These are phyloP conservation scores for Catamblyrhynchus diadema DNA, from an alignment of 2,797 vertebrate species.

Conservation along the genomic window DNA sequence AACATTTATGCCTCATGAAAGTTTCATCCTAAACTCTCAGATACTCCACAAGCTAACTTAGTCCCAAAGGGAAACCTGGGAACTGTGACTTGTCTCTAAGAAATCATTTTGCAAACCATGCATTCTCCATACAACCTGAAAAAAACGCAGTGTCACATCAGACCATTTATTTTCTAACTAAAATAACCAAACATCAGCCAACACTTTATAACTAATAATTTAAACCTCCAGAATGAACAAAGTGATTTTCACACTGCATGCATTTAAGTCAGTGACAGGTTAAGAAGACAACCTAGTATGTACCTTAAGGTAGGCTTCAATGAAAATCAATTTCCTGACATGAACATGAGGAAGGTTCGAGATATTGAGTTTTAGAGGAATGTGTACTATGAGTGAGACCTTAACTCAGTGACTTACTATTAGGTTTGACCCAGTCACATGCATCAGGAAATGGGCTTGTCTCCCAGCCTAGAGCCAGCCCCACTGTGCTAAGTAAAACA, in stretches of 20 bases:
- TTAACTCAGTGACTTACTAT: not conserved
- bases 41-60: not conserved
- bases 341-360: not conserved
- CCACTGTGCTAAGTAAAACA: not conserved
- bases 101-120: not conserved
- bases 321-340: not conserved
- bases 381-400: not conserved
- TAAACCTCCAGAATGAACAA: not conserved
- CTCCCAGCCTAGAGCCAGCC: not conserved
- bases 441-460: not conserved
- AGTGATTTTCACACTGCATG: not conserved
- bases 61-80: not conserved
- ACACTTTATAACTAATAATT: not conserved
- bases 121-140: not conserved
- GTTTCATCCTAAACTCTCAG: not conserved
- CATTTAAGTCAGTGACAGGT: not conserved
- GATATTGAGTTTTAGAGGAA: not conserved
- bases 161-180: not conserved
- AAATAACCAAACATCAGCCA: not conserved
- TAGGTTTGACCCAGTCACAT: not conserved
- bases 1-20: not conserved
- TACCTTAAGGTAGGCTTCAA: not conserved
- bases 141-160: accelerated
- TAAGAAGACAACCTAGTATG: not conserved
- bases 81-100: not conserved